These are phyloP conservation scores for Diadema setosum DNA, from an alignment of 35 echinoderm and acorn worm species.

Conservation along the genomic window DNA sequence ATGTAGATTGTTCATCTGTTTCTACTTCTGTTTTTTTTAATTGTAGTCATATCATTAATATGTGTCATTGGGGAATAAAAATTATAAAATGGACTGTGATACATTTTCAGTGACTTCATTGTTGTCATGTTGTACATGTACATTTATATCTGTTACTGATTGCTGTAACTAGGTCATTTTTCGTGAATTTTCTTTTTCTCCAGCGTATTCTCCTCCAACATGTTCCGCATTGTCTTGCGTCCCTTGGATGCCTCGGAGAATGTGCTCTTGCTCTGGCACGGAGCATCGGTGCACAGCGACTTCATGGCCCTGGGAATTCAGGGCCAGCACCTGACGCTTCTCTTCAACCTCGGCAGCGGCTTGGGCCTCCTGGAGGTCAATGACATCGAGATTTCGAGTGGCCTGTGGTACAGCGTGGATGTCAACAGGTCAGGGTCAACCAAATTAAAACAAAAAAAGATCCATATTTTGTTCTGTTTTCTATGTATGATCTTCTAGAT, in stretches of 20 bases:
- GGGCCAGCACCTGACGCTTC: slow-evolving; percentile 29
- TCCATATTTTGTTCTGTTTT: background rate
- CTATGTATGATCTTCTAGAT: too few relatives aligned
- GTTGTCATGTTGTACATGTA: too few relatives aligned
- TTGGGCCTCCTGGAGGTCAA: background rate
- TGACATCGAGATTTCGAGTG: slow-evolving; percentile 11
- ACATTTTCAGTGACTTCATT: too few relatives aligned
- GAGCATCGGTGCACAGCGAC: slow-evolving; percentile 32
- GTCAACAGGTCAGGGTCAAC: slow-evolving; percentile 77
- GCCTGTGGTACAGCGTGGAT: slow-evolving; percentile 50
- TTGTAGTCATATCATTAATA: too few relatives aligned
- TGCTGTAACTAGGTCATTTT: too few relatives aligned
- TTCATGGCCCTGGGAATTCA: slow-evolving; percentile 76
- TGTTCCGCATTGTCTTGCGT: slow-evolving; percentile 67
- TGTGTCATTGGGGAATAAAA: too few relatives aligned
- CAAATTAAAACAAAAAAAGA: background rate
- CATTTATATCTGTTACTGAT: too few relatives aligned
- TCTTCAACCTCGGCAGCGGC: slow-evolving; percentile 74
- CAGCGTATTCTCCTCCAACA: slow-evolving; percentile 77
- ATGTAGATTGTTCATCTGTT: too few relatives aligned
- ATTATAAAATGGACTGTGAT: too few relatives aligned
- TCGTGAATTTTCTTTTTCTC: background rate
- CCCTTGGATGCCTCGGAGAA: background rate
- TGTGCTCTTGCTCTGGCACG: slow-evolving; percentile 80
- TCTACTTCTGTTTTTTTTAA: too few relatives aligned